Conservation (phyloP, 2,113 vertebrate species). For the Chunga burmeisteri region DNA sequence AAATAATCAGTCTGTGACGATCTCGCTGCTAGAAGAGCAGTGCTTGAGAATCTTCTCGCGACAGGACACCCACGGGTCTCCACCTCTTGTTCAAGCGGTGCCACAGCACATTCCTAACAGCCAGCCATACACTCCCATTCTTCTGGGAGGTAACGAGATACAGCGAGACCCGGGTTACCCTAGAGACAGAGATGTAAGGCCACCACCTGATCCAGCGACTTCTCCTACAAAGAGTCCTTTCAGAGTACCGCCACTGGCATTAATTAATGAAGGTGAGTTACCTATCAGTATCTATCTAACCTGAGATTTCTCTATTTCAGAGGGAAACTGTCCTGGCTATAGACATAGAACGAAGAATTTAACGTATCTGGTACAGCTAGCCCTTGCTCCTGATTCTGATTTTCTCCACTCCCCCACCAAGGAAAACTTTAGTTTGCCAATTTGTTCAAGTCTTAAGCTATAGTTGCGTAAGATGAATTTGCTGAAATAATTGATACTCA, state of each 20-base stretch:
- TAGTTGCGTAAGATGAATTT: not conserved
- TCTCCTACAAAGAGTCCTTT: constrained; percentile 83
- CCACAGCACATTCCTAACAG: constrained; percentile 87
- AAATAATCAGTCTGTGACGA: constrained; percentile 94
- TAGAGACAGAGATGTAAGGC: constrained; percentile 79
- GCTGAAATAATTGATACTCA: not conserved
- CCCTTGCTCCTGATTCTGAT: not conserved
- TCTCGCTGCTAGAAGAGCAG: constrained; percentile 89
- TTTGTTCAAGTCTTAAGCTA: not conserved
- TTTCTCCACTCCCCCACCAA: not conserved
- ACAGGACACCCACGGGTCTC: constrained; percentile 82
- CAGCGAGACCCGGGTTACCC: constrained; percentile 88
- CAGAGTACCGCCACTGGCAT: constrained; percentile 83
- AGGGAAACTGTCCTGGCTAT: not conserved
- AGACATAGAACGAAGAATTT: not conserved
- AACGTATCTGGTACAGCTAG: not conserved
- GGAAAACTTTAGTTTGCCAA: not conserved
- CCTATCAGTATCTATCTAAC: not conserved
- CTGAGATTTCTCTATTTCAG: not conserved
- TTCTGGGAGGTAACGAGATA: constrained; percentile 88
- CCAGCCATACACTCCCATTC: constrained; percentile 77
- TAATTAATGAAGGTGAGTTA: constrained; percentile 87
- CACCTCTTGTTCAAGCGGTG: constrained; percentile 94
- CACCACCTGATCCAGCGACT: constrained; percentile 73
- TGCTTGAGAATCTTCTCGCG: constrained; percentile 84